A percentile compares a stretch with the other conserved stretches of the same genome.
Evolutionary conservation across 2,797 vertebrate species (phyloP).

Genomic region (Danio albolineatus): DNA sequence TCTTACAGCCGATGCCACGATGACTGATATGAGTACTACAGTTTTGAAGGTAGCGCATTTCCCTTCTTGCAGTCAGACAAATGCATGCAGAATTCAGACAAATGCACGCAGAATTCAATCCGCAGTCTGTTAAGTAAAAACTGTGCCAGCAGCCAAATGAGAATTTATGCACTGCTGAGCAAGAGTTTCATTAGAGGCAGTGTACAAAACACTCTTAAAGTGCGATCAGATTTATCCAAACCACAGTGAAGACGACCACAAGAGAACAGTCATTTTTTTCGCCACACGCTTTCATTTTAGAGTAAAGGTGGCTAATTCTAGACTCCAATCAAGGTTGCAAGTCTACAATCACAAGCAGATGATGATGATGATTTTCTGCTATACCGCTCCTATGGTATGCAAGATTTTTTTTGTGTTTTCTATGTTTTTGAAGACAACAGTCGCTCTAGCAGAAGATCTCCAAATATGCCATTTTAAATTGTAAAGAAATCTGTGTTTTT

Average conservation of each 20-base stretch:
- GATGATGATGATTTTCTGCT: too few species aligned
- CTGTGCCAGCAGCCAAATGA: not conserved
- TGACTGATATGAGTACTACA: slow-evolving; percentile 38
- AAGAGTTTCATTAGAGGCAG: slow-evolving; percentile 3
- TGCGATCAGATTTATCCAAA: not conserved
- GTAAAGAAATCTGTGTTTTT: too few species aligned
- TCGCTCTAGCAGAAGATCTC: too few species aligned
- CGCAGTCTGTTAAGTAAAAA: not conserved
- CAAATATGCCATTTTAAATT: too few species aligned
- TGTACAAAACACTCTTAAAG: not conserved
- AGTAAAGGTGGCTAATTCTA: not conserved
- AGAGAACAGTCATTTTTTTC: not conserved
- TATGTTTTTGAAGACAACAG: too few species aligned
- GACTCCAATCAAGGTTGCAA: not conserved
- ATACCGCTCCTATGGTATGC: too few species aligned
- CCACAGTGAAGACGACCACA: not conserved
- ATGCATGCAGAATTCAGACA: slow-evolving; percentile 5
- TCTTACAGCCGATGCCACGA: slow-evolving; percentile 15
- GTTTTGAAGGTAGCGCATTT: not conserved
- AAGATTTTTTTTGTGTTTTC: too few species aligned
- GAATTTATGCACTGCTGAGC: slow-evolving; percentile 13
- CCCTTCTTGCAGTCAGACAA: slow-evolving; percentile 5
- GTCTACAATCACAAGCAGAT: not conserved
- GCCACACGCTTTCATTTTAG: not conserved
- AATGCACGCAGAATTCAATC: slow-evolving; percentile 1